A percentile compares a stretch with the other conserved stretches of the same genome.
Conservation (phyloP, 2,797 vertebrate species). For the Manis javanica region DNA sequence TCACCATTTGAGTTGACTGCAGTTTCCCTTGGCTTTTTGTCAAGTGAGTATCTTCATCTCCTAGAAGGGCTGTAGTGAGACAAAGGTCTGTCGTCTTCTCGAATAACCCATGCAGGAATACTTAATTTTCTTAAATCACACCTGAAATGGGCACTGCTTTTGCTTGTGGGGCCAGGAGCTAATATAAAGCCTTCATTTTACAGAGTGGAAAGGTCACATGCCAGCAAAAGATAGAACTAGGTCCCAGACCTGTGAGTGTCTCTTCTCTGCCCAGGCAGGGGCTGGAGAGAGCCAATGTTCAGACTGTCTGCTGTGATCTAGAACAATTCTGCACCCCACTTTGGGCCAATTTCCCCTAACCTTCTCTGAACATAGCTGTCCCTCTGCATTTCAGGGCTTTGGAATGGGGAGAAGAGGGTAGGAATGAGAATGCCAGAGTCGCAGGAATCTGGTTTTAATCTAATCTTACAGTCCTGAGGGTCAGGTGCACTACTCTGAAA, state of each 20-base stretch:
- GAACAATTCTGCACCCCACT: not conserved
- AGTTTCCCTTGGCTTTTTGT: not conserved
- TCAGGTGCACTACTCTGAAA: not conserved
- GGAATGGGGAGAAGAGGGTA: not conserved
- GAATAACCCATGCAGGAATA: not conserved
- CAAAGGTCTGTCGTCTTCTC: not conserved
- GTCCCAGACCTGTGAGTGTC: not conserved
- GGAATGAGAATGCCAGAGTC: not conserved
- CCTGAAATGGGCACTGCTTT: slow-evolving; percentile 1
- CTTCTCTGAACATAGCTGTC: not conserved
- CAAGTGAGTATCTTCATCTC: not conserved
- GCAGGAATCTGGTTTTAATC: not conserved
- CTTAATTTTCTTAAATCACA: slow-evolving; percentile 9
- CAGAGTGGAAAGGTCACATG: slow-evolving; percentile 52
- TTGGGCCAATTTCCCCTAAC: not conserved
- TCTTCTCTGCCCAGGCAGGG: not conserved
- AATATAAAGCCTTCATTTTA: slow-evolving; percentile 47
- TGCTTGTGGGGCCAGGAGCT: not conserved
- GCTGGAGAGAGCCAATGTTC: not conserved
- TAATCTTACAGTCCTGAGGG: not conserved
- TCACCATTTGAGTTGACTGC: not conserved
- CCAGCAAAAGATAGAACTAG: not conserved
- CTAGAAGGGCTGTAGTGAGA: not conserved
- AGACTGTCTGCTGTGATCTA: not conserved
- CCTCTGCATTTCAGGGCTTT: not conserved